phyloP scores from a whole-genome alignment of 2,113 vertebrate genomes.

The Henicopernis longicauda region DNA sequence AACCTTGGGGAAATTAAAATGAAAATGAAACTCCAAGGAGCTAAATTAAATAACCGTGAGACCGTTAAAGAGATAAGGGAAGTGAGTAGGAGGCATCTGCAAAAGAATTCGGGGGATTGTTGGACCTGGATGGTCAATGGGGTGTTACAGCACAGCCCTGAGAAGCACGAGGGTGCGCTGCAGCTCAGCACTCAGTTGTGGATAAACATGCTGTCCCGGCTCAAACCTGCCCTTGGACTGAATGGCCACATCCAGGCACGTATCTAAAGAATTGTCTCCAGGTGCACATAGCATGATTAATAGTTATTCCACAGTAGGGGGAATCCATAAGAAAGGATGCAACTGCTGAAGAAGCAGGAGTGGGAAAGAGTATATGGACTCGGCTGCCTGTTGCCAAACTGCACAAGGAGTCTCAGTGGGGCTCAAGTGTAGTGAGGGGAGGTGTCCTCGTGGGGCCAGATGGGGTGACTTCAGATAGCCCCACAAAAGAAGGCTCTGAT shows the following conservation, averaged over 20 bases:
- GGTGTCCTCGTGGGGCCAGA: accelerated
- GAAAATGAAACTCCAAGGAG: conserved; percentile 40
- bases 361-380: background rate
- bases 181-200: background rate
- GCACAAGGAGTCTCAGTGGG: background rate
- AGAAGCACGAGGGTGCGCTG: accelerated
- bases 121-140: background rate
- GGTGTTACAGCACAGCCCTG: background rate
- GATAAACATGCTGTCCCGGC: background rate
- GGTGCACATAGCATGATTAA: background rate
- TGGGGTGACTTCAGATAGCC: background rate
- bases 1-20: conserved; percentile 61
- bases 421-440: background rate
- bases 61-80: background rate
- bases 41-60: conserved; percentile 52
- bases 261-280: background rate
- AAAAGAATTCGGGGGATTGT: background rate
- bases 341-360: background rate
- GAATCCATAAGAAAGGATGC: background rate
- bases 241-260: background rate
- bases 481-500: background rate
- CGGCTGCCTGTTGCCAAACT: background rate
- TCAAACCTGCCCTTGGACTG: background rate
- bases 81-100: background rate
- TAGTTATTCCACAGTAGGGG: background rate